Conservation (phyloP, 2,113 vertebrate genomes). For the Tapirus terrestris region DNA sequence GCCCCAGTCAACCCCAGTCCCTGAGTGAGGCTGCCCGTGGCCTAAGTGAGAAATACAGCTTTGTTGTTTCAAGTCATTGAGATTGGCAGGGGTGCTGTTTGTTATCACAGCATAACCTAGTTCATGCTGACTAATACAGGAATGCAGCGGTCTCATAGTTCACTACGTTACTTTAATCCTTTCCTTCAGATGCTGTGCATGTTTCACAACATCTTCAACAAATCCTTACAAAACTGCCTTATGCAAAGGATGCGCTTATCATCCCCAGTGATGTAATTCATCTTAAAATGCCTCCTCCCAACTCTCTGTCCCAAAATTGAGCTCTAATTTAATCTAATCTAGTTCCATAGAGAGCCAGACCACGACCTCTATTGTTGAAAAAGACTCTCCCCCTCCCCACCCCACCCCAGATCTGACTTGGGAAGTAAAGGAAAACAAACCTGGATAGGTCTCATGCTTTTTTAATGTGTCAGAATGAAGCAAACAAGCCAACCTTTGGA, state of each 20-base stretch:
- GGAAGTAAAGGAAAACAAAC: background rate
- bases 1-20: too few relatives aligned
- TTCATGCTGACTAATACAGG: background rate
- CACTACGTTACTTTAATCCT: background rate
- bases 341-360: background rate
- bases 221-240: background rate
- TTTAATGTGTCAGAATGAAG: conserved; percentile 52
- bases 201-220: background rate
- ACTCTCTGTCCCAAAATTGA: background rate
- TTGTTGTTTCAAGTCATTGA: background rate
- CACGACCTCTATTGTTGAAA: background rate
- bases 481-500: conserved; percentile 69
- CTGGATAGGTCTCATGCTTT: background rate
- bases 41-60: background rate
- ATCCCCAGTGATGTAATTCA: background rate
- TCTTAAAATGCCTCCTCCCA: background rate
- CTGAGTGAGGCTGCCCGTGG: too few relatives aligned
- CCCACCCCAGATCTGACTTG: background rate
- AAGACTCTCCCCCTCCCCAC: background rate
- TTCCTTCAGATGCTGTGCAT: background rate
- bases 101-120: background rate
- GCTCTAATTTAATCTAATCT: background rate
- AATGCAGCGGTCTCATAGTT: background rate
- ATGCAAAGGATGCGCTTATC: background rate
- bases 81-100: background rate